Conservation (phyloP, 2,113 vertebrate species). For the Poeciliopsis retropinna region DNA sequence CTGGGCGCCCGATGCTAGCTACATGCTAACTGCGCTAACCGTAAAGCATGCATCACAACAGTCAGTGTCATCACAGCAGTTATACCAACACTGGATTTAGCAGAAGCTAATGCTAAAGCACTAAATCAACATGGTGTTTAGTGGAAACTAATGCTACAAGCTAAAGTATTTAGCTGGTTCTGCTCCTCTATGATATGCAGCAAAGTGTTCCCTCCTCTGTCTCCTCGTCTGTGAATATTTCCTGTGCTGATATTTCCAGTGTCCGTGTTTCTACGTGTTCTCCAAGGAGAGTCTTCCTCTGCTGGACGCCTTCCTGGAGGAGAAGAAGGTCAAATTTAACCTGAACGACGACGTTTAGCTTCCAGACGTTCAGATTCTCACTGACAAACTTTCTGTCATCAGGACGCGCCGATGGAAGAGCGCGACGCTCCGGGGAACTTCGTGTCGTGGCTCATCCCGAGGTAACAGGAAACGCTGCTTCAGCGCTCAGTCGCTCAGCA, state of each 20-base stretch:
- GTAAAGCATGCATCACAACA: too few relatives aligned
- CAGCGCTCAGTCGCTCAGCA: neutral
- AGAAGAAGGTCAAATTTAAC: slow-evolving; percentile 75
- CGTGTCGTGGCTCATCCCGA: slow-evolving; percentile 81
- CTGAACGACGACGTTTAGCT: fast-evolving
- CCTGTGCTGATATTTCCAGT: slow-evolving; percentile 62
- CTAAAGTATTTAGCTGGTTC: too few relatives aligned
- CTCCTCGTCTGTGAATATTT: neutral
- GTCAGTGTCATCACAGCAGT: too few relatives aligned
- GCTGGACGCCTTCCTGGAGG: slow-evolving; percentile 78
- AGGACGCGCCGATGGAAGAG: slow-evolving; percentile 75
- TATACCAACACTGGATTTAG: too few relatives aligned
- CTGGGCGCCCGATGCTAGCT: too few relatives aligned
- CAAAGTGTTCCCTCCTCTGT: too few relatives aligned
- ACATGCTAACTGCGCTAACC: too few relatives aligned
- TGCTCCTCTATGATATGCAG: too few relatives aligned
- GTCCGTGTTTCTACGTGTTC: slow-evolving; percentile 84
- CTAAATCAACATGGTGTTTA: too few relatives aligned
- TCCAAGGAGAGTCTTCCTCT: slow-evolving; percentile 76
- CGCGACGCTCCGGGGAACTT: slow-evolving; percentile 84
- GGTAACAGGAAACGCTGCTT: slow-evolving; percentile 56
- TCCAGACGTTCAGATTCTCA: neutral
- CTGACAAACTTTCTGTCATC: neutral
- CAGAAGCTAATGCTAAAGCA: too few relatives aligned
- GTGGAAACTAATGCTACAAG: too few relatives aligned